Conservation (phyloP, 2,888 invertebrate genomes). For the Drosophila anomelani region DNA sequence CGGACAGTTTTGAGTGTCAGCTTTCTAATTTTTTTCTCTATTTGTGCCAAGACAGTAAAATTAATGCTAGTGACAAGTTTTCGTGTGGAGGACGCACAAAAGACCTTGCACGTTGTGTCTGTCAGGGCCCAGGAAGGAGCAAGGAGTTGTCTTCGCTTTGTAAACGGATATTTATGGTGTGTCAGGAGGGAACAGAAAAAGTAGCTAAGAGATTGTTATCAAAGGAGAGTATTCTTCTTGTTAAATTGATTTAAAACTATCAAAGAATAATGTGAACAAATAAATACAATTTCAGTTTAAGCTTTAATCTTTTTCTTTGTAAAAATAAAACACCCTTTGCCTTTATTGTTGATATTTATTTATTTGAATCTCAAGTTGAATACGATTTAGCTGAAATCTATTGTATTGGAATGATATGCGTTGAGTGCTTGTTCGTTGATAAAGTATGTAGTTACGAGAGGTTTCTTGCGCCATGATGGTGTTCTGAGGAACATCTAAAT, state of each 20-base stretch:
- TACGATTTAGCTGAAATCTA: constrained; percentile 63
- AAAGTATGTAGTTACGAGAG: constrained; percentile 64
- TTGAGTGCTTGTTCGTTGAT: constrained; percentile 50
- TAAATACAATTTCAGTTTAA: not conserved
- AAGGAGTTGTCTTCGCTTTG: constrained; percentile 18
- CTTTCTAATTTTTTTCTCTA: not conserved
- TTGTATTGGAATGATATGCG: constrained; percentile 64
- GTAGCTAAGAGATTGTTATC: not conserved
- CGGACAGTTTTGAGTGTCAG: constrained; percentile 37
- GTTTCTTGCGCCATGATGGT: constrained; percentile 23
- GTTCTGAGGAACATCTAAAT: constrained; percentile 31
- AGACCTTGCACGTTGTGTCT: constrained; percentile 38
- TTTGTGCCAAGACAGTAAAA: constrained; percentile 34
- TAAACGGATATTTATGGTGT: constrained; percentile 5
- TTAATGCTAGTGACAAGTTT: constrained; percentile 42
- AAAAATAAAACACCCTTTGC: constrained; percentile 1
- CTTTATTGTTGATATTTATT: constrained; percentile 47
- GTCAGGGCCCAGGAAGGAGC: constrained; percentile 23
- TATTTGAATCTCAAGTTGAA: constrained; percentile 67
- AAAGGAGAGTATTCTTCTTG: not conserved
- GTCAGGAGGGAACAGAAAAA: not conserved
- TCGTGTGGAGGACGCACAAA: constrained; percentile 55
- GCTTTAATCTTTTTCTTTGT: not conserved
- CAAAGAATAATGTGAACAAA: not conserved
- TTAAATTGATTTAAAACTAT: not conserved